Conservation (phyloP, 2,888 invertebrate species). For the Dioctria rufipes region DNA sequence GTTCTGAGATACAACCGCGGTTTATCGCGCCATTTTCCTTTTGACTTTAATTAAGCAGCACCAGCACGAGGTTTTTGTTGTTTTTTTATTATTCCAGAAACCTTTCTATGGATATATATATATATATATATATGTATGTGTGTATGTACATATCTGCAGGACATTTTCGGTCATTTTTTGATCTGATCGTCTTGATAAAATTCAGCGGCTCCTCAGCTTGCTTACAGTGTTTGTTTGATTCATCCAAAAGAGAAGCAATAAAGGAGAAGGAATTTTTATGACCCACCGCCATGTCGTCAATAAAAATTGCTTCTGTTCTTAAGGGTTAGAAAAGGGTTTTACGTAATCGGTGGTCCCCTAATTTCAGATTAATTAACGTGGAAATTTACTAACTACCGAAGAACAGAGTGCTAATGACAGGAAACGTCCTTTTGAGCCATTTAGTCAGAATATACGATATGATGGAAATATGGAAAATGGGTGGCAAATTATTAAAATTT, state of each 20-base stretch:
- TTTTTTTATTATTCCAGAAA: constrained; percentile 39
- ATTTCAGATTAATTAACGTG: constrained; percentile 50
- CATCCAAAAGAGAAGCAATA: constrained; percentile 42
- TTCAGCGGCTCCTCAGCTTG: constrained; percentile 7
- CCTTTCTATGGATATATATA: constrained; percentile 29
- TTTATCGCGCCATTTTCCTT: constrained; percentile 47
- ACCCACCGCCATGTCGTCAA: constrained; percentile 49
- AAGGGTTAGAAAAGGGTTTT: constrained; percentile 41
- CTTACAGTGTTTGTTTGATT: constrained; percentile 25
- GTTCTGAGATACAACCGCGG: constrained; percentile 33
- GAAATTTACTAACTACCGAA: constrained; percentile 51
- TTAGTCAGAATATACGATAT: constrained; percentile 20
- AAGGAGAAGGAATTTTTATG: constrained; percentile 48
- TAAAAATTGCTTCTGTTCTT: constrained; percentile 40
- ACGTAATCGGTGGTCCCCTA: constrained; percentile 48
- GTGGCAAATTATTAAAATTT: not conserved
- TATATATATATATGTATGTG: too few species aligned
- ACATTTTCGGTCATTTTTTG: constrained; percentile 43
- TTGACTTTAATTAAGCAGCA: constrained; percentile 46
- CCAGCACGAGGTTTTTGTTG: constrained; percentile 3
- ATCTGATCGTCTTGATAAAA: constrained; percentile 46
- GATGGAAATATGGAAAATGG: constrained; percentile 2
- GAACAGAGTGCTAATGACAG: constrained; percentile 37
- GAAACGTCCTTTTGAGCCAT: constrained; percentile 45
- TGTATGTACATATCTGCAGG: not conserved